Evolutionary conservation across 2,888 invertebrate species (phyloP), one percentile per base, ranked within the genome.

Genomic region (Ormia ochracea): DNA sequence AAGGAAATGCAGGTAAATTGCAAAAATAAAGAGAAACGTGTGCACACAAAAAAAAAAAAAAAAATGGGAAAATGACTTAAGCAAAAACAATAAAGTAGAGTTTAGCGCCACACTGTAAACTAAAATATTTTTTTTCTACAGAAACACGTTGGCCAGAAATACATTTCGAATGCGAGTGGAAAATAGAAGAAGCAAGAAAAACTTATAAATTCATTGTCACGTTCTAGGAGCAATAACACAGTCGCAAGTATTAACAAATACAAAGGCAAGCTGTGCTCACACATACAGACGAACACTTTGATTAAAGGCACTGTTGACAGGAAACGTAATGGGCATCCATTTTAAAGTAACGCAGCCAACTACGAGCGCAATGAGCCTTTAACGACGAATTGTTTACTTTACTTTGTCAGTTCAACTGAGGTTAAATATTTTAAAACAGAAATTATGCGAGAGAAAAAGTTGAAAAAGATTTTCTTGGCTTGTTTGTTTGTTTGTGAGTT

Each of bases 201-300:
- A n/a, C n/a, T n/a, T n/a, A 43, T 45, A 36, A 50, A 63, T 63
- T 48, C 63, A 36, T 63, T 26, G 48, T 65, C 65, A 65, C 48
- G 43, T 69, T 48, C 48, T 28, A 36, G 17, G 12, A 19, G 58
- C 17, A 36, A 26, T 19, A 33, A 36, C 33, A 48, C 45, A 41
- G 17, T 21, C 9, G 9, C 10, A 19, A 48, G 23, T 23, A 12
- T 28, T 9, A 52, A 52, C 17, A 33, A 56, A 56, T 19, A 21
- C 33, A 54, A 19, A 17, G 6, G 10, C 2, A n/a, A 5, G 19
- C 28, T 9, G 26, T 17, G 28, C 4, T 14, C 12, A 10, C 4
- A 4, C 17, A 31, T 19, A 21, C 10, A 19, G 2, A 31, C 4
- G 3, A 10, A 12, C 33, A 19, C 19, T 14, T 12, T n/a, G 26